Conservation (phyloP, 2,888 invertebrate genomes). For the Dynastes tityus region DNA sequence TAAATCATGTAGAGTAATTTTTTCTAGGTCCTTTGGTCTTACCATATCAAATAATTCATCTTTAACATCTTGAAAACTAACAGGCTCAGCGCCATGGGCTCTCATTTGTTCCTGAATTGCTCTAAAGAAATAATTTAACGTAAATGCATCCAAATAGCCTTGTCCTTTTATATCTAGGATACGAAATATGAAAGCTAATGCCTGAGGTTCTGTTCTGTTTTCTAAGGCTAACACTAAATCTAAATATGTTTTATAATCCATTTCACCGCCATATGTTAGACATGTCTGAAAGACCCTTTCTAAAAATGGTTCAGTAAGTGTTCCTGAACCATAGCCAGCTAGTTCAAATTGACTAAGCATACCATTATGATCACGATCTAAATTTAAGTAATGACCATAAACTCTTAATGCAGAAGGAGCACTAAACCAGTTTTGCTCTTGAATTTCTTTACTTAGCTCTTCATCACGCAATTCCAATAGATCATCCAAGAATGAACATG, state of each 20-base stretch:
- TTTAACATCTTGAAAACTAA: slow-evolving; percentile 94
- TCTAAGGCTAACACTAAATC: slow-evolving; percentile 95
- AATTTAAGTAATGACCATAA: slow-evolving; percentile 93
- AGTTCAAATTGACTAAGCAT: slow-evolving; percentile 95
- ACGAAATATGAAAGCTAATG: slow-evolving; percentile 91
- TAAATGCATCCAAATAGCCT: slow-evolving; percentile 92
- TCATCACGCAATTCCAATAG: slow-evolving; percentile 79
- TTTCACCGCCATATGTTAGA: slow-evolving; percentile 93
- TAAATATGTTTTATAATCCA: slow-evolving; percentile 97
- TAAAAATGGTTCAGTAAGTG: slow-evolving; percentile 91
- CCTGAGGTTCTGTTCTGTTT: slow-evolving; percentile 92
- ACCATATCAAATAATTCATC: slow-evolving; percentile 99
- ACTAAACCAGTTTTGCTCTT: slow-evolving; percentile 94
- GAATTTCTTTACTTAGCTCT: slow-evolving; percentile 82
- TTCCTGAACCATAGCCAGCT: slow-evolving; percentile 91
- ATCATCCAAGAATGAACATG: slow-evolving; percentile 94
- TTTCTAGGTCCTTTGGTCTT: slow-evolving; percentile 86
- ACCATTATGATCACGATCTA: slow-evolving; percentile 96
- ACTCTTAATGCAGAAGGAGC: slow-evolving; percentile 90
- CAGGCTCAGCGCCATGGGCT: slow-evolving; percentile 89
- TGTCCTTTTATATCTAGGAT: slow-evolving; percentile 91
- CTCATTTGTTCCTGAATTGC: slow-evolving; percentile 94
- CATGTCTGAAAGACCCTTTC: slow-evolving; percentile 96
- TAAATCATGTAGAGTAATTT: slow-evolving; percentile 91
- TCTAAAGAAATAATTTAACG: slow-evolving; percentile 93